Percentiles rank a stretch among this genome's conserved stretches.
These are phyloP conservation scores for Parazoanthus swiftii DNA, from an alignment of 92 coral and sea anemone genomes.

Conservation along the genomic window DNA sequence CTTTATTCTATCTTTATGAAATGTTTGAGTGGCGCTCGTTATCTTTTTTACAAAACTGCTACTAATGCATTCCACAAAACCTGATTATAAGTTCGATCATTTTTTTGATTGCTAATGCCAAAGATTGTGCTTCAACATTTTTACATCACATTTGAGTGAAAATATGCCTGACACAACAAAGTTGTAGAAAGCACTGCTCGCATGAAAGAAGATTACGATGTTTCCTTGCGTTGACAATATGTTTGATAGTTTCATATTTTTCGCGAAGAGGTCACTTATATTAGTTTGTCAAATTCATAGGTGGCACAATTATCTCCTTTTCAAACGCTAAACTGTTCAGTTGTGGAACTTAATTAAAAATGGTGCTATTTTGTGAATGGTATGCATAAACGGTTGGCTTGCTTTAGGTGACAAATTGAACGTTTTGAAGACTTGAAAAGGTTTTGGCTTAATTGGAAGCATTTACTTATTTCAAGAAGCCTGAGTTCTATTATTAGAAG, in stretches of 20 bases:
- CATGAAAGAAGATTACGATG: not conserved
- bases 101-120: not conserved
- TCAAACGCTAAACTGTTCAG: not conserved
- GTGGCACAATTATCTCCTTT: not conserved
- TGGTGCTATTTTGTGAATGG: not conserved
- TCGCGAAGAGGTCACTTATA: not conserved
- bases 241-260: not conserved
- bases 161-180: not conserved
- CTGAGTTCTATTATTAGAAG: too few species aligned
- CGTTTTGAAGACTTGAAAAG: not conserved
- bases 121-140: not conserved
- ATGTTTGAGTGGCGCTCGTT: not conserved
- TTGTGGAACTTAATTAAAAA: not conserved
- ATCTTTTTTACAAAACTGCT: not conserved
- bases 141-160: not conserved
- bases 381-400: too few species aligned
- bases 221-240: not conserved
- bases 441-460: not conserved
- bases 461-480: not conserved
- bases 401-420: not conserved
- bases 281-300: not conserved
- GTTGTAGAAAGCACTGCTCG: not conserved
- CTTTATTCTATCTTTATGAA: not conserved
- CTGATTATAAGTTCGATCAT: not conserved
- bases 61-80: not conserved